Conservation (phyloP, 2,797 vertebrate species). For the Eutrigla gurnardus region DNA sequence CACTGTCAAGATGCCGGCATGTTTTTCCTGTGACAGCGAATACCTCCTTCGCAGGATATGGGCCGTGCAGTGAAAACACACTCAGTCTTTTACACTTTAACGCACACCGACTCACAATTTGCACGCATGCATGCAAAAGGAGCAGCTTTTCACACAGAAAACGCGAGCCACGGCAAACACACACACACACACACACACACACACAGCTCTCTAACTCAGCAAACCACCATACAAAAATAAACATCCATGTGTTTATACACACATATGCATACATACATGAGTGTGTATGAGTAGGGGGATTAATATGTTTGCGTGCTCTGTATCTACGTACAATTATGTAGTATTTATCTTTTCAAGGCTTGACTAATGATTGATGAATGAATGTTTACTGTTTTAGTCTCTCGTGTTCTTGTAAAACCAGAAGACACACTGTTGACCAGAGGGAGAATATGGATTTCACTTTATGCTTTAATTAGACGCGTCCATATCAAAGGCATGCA, state of each 20-base stretch:
- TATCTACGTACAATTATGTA: slow-evolving; percentile 2
- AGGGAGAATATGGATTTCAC: slow-evolving; percentile 5
- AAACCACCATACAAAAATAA: slow-evolving; percentile 44
- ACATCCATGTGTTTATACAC: slow-evolving; percentile 21
- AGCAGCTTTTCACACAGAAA: not conserved
- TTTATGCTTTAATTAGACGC: not conserved
- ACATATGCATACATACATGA: not conserved
- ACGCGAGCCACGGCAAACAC: not conserved
- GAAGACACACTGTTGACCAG: slow-evolving; percentile 2
- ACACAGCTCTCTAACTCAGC: slow-evolving; percentile 33
- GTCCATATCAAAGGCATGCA: slow-evolving; percentile 10
- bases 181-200: slow-evolving; percentile 13
- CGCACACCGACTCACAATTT: slow-evolving; percentile 21
- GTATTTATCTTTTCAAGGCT: slow-evolving; percentile 23
- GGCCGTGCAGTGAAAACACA: slow-evolving; percentile 42
- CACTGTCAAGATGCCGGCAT: slow-evolving; percentile 58
- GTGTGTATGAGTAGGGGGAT: not conserved
- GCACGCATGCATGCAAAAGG: slow-evolving; percentile 3
- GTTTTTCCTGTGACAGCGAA: slow-evolving; percentile 73
- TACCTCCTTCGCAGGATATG: slow-evolving; percentile 66
- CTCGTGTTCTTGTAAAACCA: slow-evolving; percentile 8
- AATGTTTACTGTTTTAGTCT: slow-evolving; percentile 27
- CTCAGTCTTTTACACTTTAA: slow-evolving; percentile 13
- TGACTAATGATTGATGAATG: slow-evolving; percentile 16
- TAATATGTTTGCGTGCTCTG: slow-evolving; percentile 24